Evolutionary conservation across 64 coral and sea anemone species (phyloP).

Genomic region (Astreopora myriophthalma): DNA sequence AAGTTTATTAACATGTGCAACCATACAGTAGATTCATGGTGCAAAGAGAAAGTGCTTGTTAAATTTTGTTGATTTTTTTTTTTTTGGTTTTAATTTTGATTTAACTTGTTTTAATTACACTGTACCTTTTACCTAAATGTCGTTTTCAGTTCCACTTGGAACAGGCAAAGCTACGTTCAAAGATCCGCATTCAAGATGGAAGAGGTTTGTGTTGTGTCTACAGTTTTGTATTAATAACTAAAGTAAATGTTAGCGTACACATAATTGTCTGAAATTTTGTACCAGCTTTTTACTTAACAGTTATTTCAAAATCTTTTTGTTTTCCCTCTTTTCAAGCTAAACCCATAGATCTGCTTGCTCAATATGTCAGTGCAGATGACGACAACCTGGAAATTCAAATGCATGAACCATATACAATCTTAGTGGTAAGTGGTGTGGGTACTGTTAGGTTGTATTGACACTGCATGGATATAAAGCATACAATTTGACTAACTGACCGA

Average conservation of each 20-base stretch:
- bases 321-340: conserved; percentile 58
- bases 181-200: conserved; percentile 92
- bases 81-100: neutral
- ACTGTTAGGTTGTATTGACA: too few species aligned
- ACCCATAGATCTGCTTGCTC: conserved; percentile 96
- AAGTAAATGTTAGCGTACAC: too few species aligned
- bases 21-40: too few species aligned
- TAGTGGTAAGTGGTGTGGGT: conserved; percentile 74
- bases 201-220: conserved; percentile 41
- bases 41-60: too few species aligned
- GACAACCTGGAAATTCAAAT: conserved; percentile 96
- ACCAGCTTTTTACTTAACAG: too few species aligned
- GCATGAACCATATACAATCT: conserved; percentile 95
- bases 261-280: too few species aligned
- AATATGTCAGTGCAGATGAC: conserved; percentile 87
- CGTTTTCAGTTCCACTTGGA: conserved; percentile 87
- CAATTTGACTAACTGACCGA: too few species aligned
- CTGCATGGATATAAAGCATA: neutral
- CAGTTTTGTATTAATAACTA: neutral
- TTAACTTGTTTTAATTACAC: neutral
- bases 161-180: conserved; percentile 90
- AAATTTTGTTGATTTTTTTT: neutral
- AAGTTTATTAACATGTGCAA: too few species aligned
- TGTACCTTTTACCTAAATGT: neutral
- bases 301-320: too few species aligned